Evolutionary conservation across 1,140 invertebrate species (phyloP).

Genomic region (Euglossa dilemma): DNA sequence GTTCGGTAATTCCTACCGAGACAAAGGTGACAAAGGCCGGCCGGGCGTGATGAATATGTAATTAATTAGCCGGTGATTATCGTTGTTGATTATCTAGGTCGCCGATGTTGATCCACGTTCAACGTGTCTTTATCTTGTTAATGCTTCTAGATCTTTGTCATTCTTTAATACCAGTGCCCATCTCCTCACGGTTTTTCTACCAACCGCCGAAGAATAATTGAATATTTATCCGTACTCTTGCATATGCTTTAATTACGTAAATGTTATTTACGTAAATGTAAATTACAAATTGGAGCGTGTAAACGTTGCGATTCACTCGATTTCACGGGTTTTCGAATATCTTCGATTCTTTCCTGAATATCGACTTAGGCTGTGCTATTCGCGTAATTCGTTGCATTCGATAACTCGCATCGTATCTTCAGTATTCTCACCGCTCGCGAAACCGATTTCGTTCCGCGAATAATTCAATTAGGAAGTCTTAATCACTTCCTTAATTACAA

Average conservation of each 20-base stretch:
- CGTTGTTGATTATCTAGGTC: background rate
- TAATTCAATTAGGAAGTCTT: no score
- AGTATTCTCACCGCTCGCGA: no score
- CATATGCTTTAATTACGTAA: background rate
- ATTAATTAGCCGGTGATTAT: conserved; percentile 2
- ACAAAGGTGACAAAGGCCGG: background rate
- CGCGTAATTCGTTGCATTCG: no score
- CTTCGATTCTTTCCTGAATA: background rate
- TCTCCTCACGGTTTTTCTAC: background rate
- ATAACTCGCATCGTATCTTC: no score
- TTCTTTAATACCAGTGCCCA: background rate
- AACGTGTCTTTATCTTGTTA: background rate
- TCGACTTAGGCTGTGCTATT: background rate
- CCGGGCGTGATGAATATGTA: background rate
- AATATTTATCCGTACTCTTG: background rate
- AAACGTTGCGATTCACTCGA: no score
- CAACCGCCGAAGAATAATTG: background rate
- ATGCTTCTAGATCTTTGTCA: background rate
- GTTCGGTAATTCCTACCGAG: background rate
- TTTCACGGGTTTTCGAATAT: background rate
- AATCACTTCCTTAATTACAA: no score
- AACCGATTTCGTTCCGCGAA: no score
- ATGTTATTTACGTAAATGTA: no score
- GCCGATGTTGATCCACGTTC: background rate
- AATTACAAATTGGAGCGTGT: no score